These are phyloP conservation scores for Nycticryphes semicollaris DNA, from an alignment of 2,113 vertebrate species.

Conservation along the genomic window DNA sequence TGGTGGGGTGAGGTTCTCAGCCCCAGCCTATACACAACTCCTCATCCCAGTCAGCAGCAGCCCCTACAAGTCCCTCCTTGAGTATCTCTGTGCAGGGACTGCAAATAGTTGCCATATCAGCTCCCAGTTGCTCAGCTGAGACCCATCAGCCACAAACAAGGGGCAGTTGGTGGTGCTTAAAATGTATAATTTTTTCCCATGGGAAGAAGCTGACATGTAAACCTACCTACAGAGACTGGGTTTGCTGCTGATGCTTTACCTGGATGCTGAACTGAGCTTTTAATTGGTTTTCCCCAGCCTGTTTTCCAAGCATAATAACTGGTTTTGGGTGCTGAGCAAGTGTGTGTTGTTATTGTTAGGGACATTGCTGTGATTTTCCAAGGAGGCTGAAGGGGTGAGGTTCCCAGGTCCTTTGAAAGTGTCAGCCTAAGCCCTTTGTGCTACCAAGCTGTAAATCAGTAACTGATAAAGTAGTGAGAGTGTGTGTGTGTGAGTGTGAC, in stretches of 20 bases:
- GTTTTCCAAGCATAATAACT: slow-evolving; percentile 8
- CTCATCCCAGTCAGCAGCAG: background rate
- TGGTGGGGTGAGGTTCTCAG: background rate
- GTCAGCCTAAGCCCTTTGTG: slow-evolving; percentile 5
- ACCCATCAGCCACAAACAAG: slow-evolving; percentile 27
- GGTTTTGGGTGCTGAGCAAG: background rate
- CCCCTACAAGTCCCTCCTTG: background rate
- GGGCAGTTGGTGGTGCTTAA: slow-evolving; percentile 26
- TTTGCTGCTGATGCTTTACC: slow-evolving; percentile 16
- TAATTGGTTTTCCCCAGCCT: slow-evolving; percentile 43
- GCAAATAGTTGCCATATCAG: background rate
- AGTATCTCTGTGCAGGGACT: background rate
- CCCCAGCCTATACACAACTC: background rate
- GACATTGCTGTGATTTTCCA: slow-evolving; percentile 11
- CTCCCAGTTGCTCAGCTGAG: background rate
- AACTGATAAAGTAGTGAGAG: background rate
- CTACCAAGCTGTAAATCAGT: slow-evolving; percentile 34
- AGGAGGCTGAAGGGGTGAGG: slow-evolving; percentile 19
- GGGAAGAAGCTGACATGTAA: slow-evolving; percentile 14
- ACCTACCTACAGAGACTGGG: background rate
- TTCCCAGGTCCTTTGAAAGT: slow-evolving; percentile 38
- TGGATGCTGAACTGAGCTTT: slow-evolving; percentile 19
- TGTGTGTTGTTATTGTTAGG: background rate
- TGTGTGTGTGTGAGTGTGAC: background rate
- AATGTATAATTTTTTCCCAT: slow-evolving; percentile 36